Percentiles rank a stretch among this genome's conserved stretches.
These are phyloP conservation scores for Cyrtorhinus lividipennis DNA, from an alignment of 1,140 invertebrate genomes.

Conservation along the genomic window DNA sequence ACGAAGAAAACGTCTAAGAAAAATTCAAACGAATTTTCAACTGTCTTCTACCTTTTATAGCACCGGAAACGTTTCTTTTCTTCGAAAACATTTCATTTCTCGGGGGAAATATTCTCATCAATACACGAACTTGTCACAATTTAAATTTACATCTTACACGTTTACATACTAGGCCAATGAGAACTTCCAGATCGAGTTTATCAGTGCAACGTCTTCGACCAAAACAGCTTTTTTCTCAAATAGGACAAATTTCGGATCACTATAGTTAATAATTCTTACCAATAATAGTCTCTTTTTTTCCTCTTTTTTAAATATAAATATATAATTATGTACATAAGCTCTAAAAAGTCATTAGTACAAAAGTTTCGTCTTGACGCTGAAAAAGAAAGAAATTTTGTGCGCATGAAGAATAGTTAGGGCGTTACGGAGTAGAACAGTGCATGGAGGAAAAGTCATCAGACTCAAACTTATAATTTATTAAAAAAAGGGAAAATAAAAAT, in stretches of 20 bases:
- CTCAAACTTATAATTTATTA: no score
- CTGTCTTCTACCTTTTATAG: not conserved
- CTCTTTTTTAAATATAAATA: constrained; percentile 19
- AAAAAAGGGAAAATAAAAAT: no score
- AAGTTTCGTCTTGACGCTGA: constrained; percentile 11
- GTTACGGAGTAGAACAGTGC: no score
- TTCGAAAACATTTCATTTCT: not conserved
- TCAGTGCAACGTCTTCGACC: not conserved
- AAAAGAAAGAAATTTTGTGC: no score
- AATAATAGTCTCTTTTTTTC: constrained; percentile 21
- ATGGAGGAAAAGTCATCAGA: no score
- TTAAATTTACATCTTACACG: not conserved
- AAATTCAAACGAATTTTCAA: no score
- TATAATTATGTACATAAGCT: constrained; percentile 23
- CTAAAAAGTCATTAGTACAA: constrained; percentile 23
- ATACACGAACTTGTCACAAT: not conserved
- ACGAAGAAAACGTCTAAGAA: no score
- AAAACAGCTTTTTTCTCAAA: no score
- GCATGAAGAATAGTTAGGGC: no score
- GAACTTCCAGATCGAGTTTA: not conserved
- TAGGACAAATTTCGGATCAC: not conserved
- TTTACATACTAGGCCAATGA: not conserved
- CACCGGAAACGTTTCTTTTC: no score
- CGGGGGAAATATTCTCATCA: not conserved
- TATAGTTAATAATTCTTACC: not conserved